Evolutionary conservation across 2,113 vertebrate genomes (phyloP).

Genomic region (Lota lota): DNA sequence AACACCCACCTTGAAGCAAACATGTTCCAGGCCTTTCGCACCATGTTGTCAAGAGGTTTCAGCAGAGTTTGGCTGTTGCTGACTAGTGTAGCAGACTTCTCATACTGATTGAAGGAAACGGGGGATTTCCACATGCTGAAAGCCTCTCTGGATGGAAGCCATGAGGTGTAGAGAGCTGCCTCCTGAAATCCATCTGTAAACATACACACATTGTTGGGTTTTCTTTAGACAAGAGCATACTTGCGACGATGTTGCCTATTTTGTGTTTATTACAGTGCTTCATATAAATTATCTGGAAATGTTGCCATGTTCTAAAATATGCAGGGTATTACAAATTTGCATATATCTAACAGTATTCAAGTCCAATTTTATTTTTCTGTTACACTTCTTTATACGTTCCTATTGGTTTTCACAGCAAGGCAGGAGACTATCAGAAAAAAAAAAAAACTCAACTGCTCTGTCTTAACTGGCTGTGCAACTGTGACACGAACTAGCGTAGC

Average conservation of each 20-base stretch:
- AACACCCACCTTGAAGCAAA: slow-evolving; percentile 91
- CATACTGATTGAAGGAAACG: slow-evolving; percentile 86
- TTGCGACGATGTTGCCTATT: neutral
- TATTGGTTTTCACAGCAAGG: too few relatives aligned
- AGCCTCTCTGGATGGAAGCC: slow-evolving; percentile 77
- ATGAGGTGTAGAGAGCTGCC: slow-evolving; percentile 82
- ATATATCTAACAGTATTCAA: neutral
- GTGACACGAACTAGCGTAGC: too few relatives aligned
- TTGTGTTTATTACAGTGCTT: neutral
- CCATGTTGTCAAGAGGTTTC: slow-evolving; percentile 83
- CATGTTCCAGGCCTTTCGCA: slow-evolving; percentile 97
- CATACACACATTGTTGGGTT: slow-evolving; percentile 17
- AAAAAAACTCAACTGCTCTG: too few relatives aligned
- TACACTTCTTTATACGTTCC: neutral
- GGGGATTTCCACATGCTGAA: slow-evolving; percentile 82
- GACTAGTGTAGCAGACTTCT: slow-evolving; percentile 87
- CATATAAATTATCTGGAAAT: neutral
- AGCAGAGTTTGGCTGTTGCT: slow-evolving; percentile 93
- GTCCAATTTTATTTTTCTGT: too few relatives aligned
- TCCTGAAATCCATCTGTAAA: slow-evolving; percentile 81
- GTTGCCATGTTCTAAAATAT: neutral
- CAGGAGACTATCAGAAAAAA: neutral
- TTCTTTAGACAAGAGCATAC: neutral
- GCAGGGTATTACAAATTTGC: neutral
- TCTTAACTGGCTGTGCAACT: too few relatives aligned